Conservation (phyloP, 1,140 invertebrate species). For the Ridgeia piscesae region DNA sequence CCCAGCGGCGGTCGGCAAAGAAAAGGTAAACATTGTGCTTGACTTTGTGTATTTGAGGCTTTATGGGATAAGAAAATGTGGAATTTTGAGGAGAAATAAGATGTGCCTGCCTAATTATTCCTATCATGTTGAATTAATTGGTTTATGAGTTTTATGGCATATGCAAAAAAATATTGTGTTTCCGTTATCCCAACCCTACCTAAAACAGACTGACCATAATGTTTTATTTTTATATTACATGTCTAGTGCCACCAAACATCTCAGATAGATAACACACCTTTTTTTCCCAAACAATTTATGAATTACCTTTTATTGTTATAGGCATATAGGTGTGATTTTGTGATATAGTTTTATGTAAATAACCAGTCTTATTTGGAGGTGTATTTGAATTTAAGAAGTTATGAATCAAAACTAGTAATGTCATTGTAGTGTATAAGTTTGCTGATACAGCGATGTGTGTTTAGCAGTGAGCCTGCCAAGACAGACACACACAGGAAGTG, state of each 20-base stretch:
- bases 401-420: background rate
- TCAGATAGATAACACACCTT: no score
- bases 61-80: background rate
- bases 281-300: no score
- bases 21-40: background rate
- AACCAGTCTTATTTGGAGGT: background rate
- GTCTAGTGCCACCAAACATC: no score
- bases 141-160: background rate
- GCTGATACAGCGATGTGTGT: background rate
- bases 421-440: background rate
- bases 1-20: background rate
- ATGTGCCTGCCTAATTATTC: background rate
- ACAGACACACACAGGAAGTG: background rate
- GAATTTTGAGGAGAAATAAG: background rate
- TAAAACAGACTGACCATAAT: no score
- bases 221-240: no score
- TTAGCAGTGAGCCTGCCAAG: background rate
- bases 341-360: no score
- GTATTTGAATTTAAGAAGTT: background rate
- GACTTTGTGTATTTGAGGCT: background rate
- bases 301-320: no score
- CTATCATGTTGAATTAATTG: background rate
- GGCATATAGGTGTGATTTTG: no score
- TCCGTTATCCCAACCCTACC: no score
- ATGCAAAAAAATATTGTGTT: no score